Evolutionary conservation across 2,113 vertebrate genomes (phyloP), one percentile per base, ranked within the genome.

Genomic region (Rhipidura dahli): DNA sequence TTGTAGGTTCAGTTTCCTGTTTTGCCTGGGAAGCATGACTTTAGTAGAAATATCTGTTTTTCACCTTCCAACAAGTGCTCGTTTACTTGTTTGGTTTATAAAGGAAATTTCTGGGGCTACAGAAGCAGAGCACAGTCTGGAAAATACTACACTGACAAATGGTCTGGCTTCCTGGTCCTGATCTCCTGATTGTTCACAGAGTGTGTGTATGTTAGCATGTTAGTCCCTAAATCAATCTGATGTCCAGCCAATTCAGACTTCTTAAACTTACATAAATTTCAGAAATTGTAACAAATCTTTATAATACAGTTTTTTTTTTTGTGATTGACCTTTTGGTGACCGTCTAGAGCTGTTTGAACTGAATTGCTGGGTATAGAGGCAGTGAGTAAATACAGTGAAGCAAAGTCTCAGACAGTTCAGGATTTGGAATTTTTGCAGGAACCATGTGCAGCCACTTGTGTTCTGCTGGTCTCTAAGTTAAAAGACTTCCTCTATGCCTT

Each of bases 391-490:
- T 77, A 5, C 19, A 70, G 12, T 45, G 28, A 69, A 81, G 13
- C 12, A 21, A 30, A 69, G 10, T 26, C 37, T 81, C 60, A 59
- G 27, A 35, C 30, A 63, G 59, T 45, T 57, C 26, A 87, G 20
- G 22, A 37, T 70, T 73, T 78, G 57, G 30, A 64, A 21, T 30
- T 89, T 77, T 83, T 72, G 8, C 13, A 50, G 31, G 37, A 60
- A 37, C 13, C 7, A 4, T 28, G n/a, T 45, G 19, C 15, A 39
- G 39, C 19, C 47, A 56, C 6, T 19, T 7, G 0, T 24, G 6
- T 71, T 89, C 50, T 87, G 31, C 9, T 66, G 20, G 64, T 35
- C 19, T 72, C 10, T 49, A 60, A 31, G 4, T 57, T 45, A 50
- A 68, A 85, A 90, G 2, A 5, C 23, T 51, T 89, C 15, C 7